Conservation (phyloP, 2,797 vertebrate species). For the Falco berigora region DNA sequence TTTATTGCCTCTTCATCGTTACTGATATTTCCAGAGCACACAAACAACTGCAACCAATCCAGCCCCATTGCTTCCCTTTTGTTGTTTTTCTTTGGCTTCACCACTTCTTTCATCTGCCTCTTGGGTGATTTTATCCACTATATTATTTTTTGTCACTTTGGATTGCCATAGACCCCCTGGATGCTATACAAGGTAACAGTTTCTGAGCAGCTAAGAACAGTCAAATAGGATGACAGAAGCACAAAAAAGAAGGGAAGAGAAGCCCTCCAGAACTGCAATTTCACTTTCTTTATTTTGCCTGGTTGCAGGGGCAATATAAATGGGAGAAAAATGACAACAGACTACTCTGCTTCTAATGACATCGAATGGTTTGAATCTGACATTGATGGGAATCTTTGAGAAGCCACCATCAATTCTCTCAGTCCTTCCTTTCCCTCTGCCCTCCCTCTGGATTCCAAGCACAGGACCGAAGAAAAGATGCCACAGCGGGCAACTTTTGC, state of each 20-base stretch:
- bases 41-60: not conserved
- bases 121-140: not conserved
- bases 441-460: not conserved
- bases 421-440: not conserved
- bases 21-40: slow-evolving; percentile 12
- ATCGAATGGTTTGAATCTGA: not conserved
- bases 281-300: not conserved
- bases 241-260: not conserved
- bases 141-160: slow-evolving; percentile 16
- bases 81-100: not conserved
- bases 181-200: not conserved
- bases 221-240: not conserved
- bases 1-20: slow-evolving; percentile 35
- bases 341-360: not conserved
- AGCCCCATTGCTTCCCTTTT: not conserved
- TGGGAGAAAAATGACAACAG: not conserved
- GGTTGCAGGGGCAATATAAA: not conserved
- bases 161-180: not conserved
- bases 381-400: not conserved
- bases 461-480: not conserved
- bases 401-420: not conserved
- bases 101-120: not conserved
- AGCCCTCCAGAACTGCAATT: slow-evolving; percentile 17
- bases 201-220: not conserved
- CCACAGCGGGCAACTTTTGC: not conserved